These are phyloP conservation scores for Hypothenemus hampei DNA, from an alignment of 1,140 invertebrate genomes.

Conservation along the genomic window DNA sequence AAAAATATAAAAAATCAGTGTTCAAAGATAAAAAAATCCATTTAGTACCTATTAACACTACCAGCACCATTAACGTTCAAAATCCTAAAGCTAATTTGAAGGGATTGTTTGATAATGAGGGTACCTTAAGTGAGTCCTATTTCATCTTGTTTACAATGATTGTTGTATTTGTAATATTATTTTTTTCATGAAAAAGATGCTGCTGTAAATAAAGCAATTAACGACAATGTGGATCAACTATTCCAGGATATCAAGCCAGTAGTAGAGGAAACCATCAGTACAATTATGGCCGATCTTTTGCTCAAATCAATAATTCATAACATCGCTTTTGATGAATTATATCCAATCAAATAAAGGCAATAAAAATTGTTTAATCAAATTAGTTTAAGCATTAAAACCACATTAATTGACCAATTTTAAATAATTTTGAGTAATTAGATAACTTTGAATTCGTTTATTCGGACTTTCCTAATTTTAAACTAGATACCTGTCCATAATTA, in stretches of 20 bases:
- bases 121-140: constrained; percentile 30
- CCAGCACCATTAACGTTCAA: constrained; percentile 29
- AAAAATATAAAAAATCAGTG: constrained; percentile 22
- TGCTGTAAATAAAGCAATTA: constrained; percentile 35
- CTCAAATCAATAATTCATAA: constrained; percentile 28
- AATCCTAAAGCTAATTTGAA: constrained; percentile 28
- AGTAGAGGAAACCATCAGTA: constrained; percentile 31
- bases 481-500: too few relatives aligned
- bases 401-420: too few relatives aligned
- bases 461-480: too few relatives aligned
- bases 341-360: constrained; percentile 33
- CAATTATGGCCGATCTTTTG: constrained; percentile 30
- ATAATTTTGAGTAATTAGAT: too few relatives aligned
- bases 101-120: constrained; percentile 32
- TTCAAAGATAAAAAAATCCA: constrained; percentile 21
- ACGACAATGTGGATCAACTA: constrained; percentile 33
- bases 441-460: too few relatives aligned
- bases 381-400: too few relatives aligned
- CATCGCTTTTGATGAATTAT: constrained; percentile 34
- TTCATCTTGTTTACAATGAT: not conserved
- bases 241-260: constrained; percentile 37
- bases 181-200: constrained; percentile 32
- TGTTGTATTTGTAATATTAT: not conserved
- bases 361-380: too few relatives aligned
- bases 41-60: constrained; percentile 26